A percentile compares a stretch with the other conserved stretches of the same genome.
Conservation (phyloP, 53 echinoderm and acorn worm species). For the Apostichopus leukothele region DNA sequence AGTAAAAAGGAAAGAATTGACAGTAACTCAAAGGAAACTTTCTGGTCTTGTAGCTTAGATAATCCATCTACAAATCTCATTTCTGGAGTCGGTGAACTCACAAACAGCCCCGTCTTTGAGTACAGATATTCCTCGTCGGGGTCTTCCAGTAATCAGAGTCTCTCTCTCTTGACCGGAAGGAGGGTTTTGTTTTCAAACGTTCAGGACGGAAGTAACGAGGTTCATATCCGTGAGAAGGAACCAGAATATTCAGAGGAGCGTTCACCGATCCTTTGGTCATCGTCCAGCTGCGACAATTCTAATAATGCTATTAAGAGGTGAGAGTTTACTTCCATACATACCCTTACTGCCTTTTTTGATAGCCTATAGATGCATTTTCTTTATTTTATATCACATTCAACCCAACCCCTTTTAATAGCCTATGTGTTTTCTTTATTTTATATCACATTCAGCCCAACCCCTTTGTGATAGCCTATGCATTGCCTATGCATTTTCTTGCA, state of each 20-base stretch:
- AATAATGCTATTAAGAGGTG: not conserved
- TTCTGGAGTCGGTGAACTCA: not conserved
- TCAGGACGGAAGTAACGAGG: not conserved
- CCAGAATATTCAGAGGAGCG: not conserved
- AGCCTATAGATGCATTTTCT: too few species aligned
- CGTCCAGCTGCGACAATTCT: not conserved
- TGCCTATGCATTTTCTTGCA: not conserved
- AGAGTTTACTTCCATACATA: not conserved
- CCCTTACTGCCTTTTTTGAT: too few species aligned
- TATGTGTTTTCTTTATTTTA: too few species aligned
- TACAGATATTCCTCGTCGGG: not conserved
- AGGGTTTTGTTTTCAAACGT: not conserved
- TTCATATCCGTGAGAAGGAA: not conserved
- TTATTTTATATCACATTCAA: too few species aligned
- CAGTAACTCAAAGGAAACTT: too few species aligned
- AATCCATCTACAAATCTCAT: too few species aligned
- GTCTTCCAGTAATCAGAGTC: conserved; percentile 16
- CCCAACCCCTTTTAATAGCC: too few species aligned
- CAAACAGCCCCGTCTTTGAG: conserved; percentile 35
- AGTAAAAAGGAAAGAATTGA: too few species aligned
- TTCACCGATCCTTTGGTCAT: not conserved
- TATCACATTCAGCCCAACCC: too few species aligned
- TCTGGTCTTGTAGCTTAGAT: too few species aligned
- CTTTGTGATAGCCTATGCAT: too few species aligned
- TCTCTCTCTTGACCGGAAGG: conserved; percentile 16